Evolutionary conservation across 2,888 invertebrate genomes (phyloP).

Genomic region (Meiosimyza decipiens): DNA sequence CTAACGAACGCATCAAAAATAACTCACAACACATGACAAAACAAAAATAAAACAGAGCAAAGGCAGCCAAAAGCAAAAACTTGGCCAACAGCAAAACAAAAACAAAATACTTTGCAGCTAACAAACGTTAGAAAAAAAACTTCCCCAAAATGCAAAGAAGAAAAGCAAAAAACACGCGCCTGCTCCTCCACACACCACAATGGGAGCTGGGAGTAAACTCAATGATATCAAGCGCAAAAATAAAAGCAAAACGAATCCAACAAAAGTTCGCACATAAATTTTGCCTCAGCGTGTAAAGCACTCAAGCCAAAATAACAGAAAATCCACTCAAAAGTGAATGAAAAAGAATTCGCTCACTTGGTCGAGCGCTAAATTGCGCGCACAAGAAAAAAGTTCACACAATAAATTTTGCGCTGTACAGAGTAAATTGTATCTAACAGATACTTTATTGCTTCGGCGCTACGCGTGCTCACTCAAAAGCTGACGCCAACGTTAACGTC

Average conservation of each 20-base stretch:
- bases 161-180: slow-evolving; percentile 5
- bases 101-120: slow-evolving; percentile 29
- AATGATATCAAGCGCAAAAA: not conserved
- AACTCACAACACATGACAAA: not conserved
- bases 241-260: slow-evolving; percentile 11
- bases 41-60: slow-evolving; percentile 2
- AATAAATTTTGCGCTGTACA: slow-evolving; percentile 47
- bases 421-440: slow-evolving; percentile 38
- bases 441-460: slow-evolving; percentile 55
- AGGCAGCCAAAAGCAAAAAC: slow-evolving; percentile 33
- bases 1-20: not conserved
- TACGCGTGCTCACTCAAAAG: slow-evolving; percentile 51
- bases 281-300: slow-evolving; percentile 23
- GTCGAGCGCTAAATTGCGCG: slow-evolving; percentile 14
- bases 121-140: slow-evolving; percentile 15
- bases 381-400: slow-evolving; percentile 46
- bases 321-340: slow-evolving; percentile 29
- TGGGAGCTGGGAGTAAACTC: slow-evolving; percentile 11
- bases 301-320: not conserved
- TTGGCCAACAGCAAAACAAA: slow-evolving; percentile 36
- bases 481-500: slow-evolving; percentile 36
- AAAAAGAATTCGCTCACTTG: slow-evolving; percentile 43
- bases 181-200: not conserved
- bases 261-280: slow-evolving; percentile 47
- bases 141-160: slow-evolving; percentile 27